Evolutionary conservation across 2,113 vertebrate genomes (phyloP).

Genomic region (Salminus brasiliensis): DNA sequence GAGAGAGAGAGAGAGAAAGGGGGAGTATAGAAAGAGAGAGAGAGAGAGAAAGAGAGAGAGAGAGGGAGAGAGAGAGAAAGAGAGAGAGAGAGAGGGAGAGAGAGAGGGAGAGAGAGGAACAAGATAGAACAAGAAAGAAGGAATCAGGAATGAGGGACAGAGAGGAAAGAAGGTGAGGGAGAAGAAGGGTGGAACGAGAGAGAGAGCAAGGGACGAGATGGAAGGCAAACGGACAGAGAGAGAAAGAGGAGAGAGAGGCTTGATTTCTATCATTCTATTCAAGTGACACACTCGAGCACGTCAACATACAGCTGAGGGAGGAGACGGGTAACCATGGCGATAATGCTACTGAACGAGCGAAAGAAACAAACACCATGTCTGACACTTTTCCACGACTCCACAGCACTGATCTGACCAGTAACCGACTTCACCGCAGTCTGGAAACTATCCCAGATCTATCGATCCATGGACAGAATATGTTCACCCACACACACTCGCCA

Average conservation of each 20-base stretch:
- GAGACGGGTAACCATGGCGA: not conserved
- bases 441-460: constrained; percentile 21
- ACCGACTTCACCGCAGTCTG: not conserved
- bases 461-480: constrained; percentile 19
- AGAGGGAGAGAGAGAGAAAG: no score
- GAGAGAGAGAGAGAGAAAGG: no score
- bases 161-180: no score
- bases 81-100: no score
- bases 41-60: no score
- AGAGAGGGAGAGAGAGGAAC: no score
- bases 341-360: not conserved
- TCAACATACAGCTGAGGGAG: not conserved
- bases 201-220: no score
- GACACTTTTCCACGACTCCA: not conserved
- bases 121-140: no score
- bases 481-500: not conserved
- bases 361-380: not conserved
- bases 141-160: no score
- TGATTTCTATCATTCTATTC: constrained; percentile 14
- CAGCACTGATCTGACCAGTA: not conserved
- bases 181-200: no score
- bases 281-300: constrained; percentile 6
- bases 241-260: constrained; percentile 1
- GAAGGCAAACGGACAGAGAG: no score
- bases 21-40: no score